These are phyloP conservation scores for Araneus ventricosus DNA, from an alignment of 1,140 invertebrate species.

Conservation along the genomic window DNA sequence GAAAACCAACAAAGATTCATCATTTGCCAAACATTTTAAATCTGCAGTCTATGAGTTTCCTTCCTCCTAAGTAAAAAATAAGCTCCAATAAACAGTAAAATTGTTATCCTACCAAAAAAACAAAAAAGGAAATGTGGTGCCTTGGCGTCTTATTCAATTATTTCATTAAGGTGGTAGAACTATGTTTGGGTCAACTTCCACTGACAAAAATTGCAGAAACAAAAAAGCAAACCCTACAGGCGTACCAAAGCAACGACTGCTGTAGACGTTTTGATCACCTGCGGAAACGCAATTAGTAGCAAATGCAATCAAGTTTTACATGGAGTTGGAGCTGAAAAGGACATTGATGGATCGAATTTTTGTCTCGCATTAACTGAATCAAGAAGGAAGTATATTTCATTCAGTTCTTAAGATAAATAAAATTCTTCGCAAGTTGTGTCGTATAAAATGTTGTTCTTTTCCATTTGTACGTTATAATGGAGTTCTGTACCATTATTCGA, in stretches of 20 bases:
- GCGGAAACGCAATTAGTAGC: constrained; percentile 51
- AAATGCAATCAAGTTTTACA: constrained; percentile 51
- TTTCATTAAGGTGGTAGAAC: constrained; percentile 47
- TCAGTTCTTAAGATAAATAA: constrained; percentile 26
- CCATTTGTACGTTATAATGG: background rate
- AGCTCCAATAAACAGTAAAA: background rate
- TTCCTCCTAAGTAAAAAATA: background rate
- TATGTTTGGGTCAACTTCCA: background rate
- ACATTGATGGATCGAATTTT: constrained; percentile 53
- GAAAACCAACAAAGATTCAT: too few relatives aligned
- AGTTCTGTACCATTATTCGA: background rate
- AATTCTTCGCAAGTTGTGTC: background rate
- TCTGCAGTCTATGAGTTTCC: too few relatives aligned
- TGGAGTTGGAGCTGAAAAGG: constrained; percentile 26
- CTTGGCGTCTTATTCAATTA: constrained; percentile 39
- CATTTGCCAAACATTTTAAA: too few relatives aligned
- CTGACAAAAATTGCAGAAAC: background rate
- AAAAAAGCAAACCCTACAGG: constrained; percentile 24
- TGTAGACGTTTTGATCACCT: constrained; percentile 43
- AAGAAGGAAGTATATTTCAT: background rate
- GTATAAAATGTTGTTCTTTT: constrained; percentile 10
- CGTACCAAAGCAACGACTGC: background rate
- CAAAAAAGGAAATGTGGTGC: background rate
- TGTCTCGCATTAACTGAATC: constrained; percentile 22
- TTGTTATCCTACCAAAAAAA: background rate